These are phyloP conservation scores for Anas platyrhynchos DNA, from an alignment of 2,113 vertebrate genomes.

Conservation along the genomic window DNA sequence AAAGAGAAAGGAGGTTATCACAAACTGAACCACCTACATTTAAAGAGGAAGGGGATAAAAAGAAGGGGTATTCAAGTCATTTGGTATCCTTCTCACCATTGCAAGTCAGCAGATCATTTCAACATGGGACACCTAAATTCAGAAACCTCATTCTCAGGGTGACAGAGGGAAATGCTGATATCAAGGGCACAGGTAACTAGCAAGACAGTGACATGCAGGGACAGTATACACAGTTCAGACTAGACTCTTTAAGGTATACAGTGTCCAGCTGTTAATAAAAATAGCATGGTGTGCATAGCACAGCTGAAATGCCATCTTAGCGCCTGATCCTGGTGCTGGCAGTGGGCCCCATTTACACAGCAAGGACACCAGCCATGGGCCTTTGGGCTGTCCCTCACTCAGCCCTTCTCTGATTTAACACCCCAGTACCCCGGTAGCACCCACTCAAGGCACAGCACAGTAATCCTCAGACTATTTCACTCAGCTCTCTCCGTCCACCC, in stretches of 20 bases:
- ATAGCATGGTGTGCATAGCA: background rate
- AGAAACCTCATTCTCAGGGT: background rate
- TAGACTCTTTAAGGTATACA: background rate
- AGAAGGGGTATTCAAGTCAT: no score
- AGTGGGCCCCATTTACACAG: background rate
- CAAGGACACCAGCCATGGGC: background rate
- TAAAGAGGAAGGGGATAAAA: no score
- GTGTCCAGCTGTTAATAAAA: background rate
- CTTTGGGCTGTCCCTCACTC: background rate
- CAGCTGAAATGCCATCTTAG: background rate
- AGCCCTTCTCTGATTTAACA: background rate
- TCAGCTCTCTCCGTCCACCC: background rate
- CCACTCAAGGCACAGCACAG: background rate
- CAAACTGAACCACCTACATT: background rate
- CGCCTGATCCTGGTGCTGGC: background rate
- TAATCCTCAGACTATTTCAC: background rate
- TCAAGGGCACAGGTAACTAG: background rate
- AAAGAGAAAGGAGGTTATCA: background rate
- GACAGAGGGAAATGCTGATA: background rate
- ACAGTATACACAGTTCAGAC: background rate
- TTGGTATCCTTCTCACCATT: background rate
- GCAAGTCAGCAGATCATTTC: background rate
- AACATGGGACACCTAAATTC: background rate
- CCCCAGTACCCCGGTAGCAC: background rate
- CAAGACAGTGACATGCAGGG: rapidly evolving